Conservation (phyloP, 2,113 vertebrate genomes). For the Mugil cephalus region DNA sequence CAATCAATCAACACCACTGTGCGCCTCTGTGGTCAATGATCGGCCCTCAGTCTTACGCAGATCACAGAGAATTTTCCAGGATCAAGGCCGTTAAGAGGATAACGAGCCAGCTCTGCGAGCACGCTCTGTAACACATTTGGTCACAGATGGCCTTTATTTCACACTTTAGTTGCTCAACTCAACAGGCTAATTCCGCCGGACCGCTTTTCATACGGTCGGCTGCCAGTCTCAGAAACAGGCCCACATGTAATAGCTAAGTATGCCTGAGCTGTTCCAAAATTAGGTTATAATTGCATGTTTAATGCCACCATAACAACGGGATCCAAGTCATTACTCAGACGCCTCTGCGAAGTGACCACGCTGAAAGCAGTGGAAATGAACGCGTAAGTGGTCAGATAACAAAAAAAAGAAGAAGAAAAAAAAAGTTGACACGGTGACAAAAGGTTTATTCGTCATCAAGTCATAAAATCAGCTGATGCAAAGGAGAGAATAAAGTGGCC, state of each 20-base stretch:
- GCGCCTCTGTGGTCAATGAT: constrained; percentile 42
- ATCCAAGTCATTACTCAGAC: constrained; percentile 19
- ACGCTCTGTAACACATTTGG: constrained; percentile 69
- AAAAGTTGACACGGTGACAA: constrained; percentile 13
- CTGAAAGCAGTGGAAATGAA: constrained; percentile 34
- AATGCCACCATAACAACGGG: constrained; percentile 23
- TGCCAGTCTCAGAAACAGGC: constrained; percentile 62
- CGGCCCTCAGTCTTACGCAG: constrained; percentile 18
- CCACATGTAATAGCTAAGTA: constrained; percentile 51
- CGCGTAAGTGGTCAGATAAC: constrained; percentile 15
- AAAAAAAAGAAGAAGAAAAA: background rate
- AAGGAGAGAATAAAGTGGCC: background rate
- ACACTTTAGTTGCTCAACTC: constrained; percentile 57
- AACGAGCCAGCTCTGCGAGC: constrained; percentile 49
- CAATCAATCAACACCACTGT: constrained; percentile 15
- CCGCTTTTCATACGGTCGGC: constrained; percentile 46
- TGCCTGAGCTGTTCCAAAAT: constrained; percentile 46
- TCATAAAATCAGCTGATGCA: constrained; percentile 8
- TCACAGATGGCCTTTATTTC: constrained; percentile 72
- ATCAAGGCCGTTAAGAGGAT: constrained; percentile 66
- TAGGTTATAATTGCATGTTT: constrained; percentile 48
- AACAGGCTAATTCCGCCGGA: constrained; percentile 53
- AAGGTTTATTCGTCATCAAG: background rate
- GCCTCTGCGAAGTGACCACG: background rate
- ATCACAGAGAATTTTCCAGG: constrained; percentile 66